phyloP scores from a whole-genome alignment of 2,797 vertebrate genomes.

The Bovichtus diacanthus region DNA sequence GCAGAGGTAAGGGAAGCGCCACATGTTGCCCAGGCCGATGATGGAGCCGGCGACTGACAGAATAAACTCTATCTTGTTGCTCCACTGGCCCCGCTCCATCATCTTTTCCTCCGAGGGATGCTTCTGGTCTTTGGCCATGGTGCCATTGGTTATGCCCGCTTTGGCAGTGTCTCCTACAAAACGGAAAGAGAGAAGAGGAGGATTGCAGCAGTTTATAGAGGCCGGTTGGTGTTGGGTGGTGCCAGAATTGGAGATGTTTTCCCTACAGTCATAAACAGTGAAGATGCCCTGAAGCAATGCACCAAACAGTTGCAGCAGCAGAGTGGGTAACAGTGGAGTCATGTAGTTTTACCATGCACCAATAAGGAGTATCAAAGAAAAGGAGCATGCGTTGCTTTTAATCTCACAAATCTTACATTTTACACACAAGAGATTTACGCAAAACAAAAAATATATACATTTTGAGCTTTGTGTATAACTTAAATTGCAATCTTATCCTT shows the following conservation, averaged over 20 bases:
- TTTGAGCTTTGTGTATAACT: background rate
- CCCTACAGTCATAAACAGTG: background rate
- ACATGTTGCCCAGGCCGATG: conserved; percentile 94
- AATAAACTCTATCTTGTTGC: conserved; percentile 94
- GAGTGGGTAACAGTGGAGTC: background rate
- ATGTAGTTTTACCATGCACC: background rate
- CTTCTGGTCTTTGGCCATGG: conserved; percentile 39
- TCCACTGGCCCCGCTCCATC: conserved; percentile 93
- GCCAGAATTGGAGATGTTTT: background rate
- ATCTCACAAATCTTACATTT: too few relatives aligned
- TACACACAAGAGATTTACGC: background rate
- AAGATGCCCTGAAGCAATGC: background rate
- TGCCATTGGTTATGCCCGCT: conserved; percentile 57
- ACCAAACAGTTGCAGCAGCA: conserved; percentile 1
- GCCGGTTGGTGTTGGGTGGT: background rate
- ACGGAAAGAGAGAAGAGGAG: background rate
- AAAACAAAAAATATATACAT: background rate
- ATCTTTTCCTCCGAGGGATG: conserved; percentile 79
- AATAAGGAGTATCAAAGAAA: background rate
- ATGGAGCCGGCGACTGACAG: conserved; percentile 94
- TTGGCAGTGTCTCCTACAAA: conserved; percentile 65
- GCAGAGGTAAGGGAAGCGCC: conserved; percentile 97
- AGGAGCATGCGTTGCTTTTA: background rate
- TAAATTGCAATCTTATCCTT: background rate
- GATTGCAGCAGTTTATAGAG: background rate